phyloP scores from a whole-genome alignment of 2,888 invertebrate species.

The Malthinus flaveolus region DNA sequence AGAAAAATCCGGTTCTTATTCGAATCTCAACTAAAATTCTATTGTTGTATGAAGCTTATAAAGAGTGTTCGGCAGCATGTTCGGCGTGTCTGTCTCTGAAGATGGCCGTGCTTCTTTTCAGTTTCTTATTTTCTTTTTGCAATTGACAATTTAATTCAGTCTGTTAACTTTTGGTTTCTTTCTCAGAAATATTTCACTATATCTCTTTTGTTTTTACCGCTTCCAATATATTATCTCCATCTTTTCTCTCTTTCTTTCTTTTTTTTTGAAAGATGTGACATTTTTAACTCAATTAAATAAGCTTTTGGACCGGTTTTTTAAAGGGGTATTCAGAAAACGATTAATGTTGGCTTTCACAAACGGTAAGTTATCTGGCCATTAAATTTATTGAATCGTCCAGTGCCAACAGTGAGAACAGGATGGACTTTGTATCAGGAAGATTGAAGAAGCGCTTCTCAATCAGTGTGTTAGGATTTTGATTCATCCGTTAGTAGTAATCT shows the following conservation, averaged over 20 bases:
- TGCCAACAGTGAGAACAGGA: too few species aligned
- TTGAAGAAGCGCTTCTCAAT: too few species aligned
- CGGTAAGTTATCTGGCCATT: not conserved
- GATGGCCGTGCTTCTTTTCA: constrained; percentile 21
- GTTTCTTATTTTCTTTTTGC: constrained; percentile 36
- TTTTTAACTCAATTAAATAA: constrained; percentile 53
- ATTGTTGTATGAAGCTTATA: constrained; percentile 19
- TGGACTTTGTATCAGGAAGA: too few species aligned
- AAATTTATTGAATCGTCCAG: too few species aligned
- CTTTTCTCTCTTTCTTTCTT: constrained; percentile 29
- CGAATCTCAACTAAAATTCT: constrained; percentile 15
- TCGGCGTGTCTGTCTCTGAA: constrained; percentile 21
- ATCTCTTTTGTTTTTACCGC: constrained; percentile 47
- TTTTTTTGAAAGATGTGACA: constrained; percentile 41
- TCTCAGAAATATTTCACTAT: constrained; percentile 45
- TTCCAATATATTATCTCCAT: constrained; percentile 39
- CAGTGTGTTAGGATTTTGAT: too few species aligned
- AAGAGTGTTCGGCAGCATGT: constrained; percentile 25
- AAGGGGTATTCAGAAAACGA: constrained; percentile 3
- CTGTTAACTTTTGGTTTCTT: constrained; percentile 41
- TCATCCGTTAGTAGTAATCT: too few species aligned
- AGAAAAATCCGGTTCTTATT: constrained; percentile 23
- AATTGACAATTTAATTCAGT: constrained; percentile 53
- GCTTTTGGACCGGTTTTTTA: constrained; percentile 25
- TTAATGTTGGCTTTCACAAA: constrained; percentile 12